Conservation (phyloP, 2,797 vertebrate genomes). For the Tadarida brasiliensis region DNA sequence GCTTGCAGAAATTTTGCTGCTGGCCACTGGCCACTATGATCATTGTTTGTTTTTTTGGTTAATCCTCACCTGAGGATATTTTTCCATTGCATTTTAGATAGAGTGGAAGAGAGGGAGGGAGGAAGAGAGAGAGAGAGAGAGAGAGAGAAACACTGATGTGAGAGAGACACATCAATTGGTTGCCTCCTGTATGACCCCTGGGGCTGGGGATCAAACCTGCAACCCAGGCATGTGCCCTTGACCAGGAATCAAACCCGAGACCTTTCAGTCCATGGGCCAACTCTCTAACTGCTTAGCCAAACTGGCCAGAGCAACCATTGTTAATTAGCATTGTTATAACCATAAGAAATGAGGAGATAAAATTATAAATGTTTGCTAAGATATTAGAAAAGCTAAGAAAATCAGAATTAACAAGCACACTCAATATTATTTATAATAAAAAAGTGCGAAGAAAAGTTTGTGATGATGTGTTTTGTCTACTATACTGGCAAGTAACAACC, state of each 20-base stretch:
- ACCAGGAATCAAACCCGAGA: too few relatives aligned
- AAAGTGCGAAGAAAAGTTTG: conserved; percentile 30
- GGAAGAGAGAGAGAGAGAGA: too few relatives aligned
- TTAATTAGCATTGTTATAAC: not conserved
- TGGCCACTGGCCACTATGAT: not conserved
- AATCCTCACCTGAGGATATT: too few relatives aligned
- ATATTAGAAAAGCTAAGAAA: conserved; percentile 47
- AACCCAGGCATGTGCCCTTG: too few relatives aligned
- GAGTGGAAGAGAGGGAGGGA: too few relatives aligned
- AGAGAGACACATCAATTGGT: too few relatives aligned
- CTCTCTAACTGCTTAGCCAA: too few relatives aligned
- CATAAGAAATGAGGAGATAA: conserved; percentile 35
- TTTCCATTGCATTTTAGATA: too few relatives aligned
- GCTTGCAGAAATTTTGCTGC: not conserved
- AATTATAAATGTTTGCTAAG: conserved; percentile 27
- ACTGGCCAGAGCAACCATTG: not conserved
- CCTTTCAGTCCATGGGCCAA: too few relatives aligned
- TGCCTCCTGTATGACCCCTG: too few relatives aligned
- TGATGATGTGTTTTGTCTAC: conserved; percentile 23
- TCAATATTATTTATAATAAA: conserved; percentile 43
- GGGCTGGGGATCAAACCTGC: too few relatives aligned
- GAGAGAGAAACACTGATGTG: too few relatives aligned
- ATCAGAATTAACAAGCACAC: not conserved
- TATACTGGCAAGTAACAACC: not conserved
- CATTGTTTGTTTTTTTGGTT: not conserved